phyloP scores from a whole-genome alignment of 2,888 invertebrate genomes.

The Dascillus cervinus region DNA sequence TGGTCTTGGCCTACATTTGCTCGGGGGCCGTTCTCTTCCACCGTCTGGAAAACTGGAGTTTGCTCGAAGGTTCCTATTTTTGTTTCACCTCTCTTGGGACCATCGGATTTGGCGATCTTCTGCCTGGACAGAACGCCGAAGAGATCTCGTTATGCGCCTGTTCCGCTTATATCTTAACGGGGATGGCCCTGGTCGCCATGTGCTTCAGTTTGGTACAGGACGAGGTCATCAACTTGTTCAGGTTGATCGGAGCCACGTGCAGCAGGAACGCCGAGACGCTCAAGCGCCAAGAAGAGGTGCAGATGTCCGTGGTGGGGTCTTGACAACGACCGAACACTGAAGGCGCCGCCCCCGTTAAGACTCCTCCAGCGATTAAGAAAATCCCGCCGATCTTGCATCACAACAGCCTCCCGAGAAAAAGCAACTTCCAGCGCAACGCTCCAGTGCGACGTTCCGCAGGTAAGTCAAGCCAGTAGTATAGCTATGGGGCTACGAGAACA shows the following conservation, averaged over 20 bases:
- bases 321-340: conserved; percentile 48
- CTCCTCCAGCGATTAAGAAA: conserved; percentile 34
- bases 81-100: conserved; percentile 57
- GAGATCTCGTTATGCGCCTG: conserved; percentile 70
- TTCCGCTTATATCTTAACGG: conserved; percentile 73
- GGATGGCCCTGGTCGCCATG: conserved; percentile 81
- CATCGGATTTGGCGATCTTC: conserved; percentile 64
- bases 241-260: conserved; percentile 41
- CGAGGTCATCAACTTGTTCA: conserved; percentile 54
- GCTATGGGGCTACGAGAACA: too few relatives aligned
- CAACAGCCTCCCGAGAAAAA: conserved; percentile 48
- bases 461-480: too few relatives aligned
- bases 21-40: conserved; percentile 87
- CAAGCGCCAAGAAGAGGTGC: conserved; percentile 39
- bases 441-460: conserved; percentile 56
- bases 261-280: conserved; percentile 15
- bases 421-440: conserved; percentile 57
- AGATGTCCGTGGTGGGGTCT: conserved; percentile 39
- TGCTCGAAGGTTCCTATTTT: conserved; percentile 79
- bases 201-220: conserved; percentile 81
- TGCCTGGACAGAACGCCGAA: conserved; percentile 55
- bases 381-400: conserved; percentile 40
- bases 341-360: conserved; percentile 43
- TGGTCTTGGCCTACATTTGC: conserved; percentile 80
- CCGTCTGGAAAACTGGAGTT: conserved; percentile 84